Evolutionary conservation across 2,113 vertebrate species (phyloP).

Genomic region (Litocranius walleri): DNA sequence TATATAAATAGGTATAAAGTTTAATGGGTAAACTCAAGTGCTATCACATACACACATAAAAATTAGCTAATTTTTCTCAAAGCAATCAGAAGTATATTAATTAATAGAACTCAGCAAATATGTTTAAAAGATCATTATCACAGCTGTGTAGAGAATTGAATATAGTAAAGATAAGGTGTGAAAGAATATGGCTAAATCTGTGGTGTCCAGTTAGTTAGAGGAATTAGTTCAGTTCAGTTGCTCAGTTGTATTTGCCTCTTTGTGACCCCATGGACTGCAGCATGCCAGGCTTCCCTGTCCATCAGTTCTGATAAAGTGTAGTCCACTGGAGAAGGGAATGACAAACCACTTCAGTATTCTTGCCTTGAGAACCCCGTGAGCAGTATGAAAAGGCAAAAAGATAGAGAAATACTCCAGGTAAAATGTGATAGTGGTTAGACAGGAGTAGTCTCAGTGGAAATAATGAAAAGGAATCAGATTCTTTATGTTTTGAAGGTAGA

Average conservation of each 20-base stretch:
- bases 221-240: neutral
- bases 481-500: neutral
- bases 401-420: neutral
- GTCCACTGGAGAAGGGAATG: neutral
- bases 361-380: neutral
- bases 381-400: neutral
- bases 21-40: no score
- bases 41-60: no score
- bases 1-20: no score
- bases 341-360: neutral
- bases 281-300: neutral
- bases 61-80: no score
- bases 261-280: neutral
- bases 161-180: neutral
- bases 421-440: neutral
- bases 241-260: neutral
- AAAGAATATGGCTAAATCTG: neutral
- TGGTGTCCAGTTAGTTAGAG: neutral
- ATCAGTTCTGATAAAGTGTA: neutral
- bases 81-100: no score
- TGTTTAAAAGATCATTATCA: no score
- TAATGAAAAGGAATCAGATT: neutral
- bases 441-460: neutral
- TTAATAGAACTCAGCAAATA: no score
- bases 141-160: neutral